These are phyloP conservation scores for Electrona antarctica DNA, from an alignment of 2,113 vertebrate species.

Conservation along the genomic window DNA sequence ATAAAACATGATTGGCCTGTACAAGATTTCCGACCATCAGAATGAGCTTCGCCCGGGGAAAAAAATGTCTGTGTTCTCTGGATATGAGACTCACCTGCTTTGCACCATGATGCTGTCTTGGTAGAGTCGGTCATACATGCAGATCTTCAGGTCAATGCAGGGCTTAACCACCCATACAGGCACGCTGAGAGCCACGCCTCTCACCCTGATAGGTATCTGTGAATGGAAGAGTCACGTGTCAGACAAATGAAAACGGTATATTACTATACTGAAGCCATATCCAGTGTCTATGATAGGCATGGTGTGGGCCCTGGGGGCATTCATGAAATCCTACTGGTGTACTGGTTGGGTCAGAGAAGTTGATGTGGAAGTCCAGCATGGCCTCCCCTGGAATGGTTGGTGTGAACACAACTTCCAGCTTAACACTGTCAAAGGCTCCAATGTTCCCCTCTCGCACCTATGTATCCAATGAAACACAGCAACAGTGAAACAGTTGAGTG, in stretches of 20 bases:
- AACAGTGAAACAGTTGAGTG: not conserved
- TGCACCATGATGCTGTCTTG: conserved; percentile 81
- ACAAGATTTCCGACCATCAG: no score
- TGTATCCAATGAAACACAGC: not conserved
- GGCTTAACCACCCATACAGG: conserved; percentile 85
- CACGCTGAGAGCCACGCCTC: conserved; percentile 73
- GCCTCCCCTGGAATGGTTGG: conserved; percentile 82
- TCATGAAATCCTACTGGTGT: conserved; percentile 79
- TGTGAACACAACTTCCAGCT: conserved; percentile 84
- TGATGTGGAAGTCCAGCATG: conserved; percentile 78
- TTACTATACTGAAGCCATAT: not conserved
- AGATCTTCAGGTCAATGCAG: conserved; percentile 88
- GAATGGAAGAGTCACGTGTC: not conserved
- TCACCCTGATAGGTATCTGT: conserved; percentile 68
- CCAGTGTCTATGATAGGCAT: not conserved
- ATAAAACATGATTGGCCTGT: no score
- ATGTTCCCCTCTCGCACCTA: conserved; percentile 84
- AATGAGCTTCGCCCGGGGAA: no score
- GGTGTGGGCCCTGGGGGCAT: not conserved
- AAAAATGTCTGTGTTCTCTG: not conserved
- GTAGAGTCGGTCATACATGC: conserved; percentile 86
- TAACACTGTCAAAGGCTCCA: conserved; percentile 83
- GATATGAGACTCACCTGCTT: conserved; percentile 82
- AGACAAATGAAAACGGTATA: not conserved
- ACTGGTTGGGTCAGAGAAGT: conserved; percentile 80